phyloP scores from a whole-genome alignment of 2,888 invertebrate genomes.

The Callyntrura guangdongensis region DNA sequence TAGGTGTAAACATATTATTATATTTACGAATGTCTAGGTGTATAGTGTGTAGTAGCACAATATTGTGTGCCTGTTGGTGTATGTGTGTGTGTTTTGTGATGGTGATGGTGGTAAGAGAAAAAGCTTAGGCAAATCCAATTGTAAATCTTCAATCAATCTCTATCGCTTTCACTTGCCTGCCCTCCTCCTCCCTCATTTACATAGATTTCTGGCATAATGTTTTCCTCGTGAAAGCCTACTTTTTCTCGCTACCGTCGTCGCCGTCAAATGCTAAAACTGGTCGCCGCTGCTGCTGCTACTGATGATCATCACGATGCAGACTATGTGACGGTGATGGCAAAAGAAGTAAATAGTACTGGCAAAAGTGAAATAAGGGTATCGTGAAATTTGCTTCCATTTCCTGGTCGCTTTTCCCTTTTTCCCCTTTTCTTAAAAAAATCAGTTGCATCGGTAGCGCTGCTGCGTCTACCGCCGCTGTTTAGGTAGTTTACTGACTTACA shows the following conservation, averaged over 20 bases:
- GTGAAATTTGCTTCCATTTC: slow-evolving; percentile 43
- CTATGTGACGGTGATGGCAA: neutral
- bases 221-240: slow-evolving; percentile 52
- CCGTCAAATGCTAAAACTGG: neutral
- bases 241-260: neutral
- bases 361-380: slow-evolving; percentile 38
- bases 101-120: slow-evolving; percentile 35
- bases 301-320: neutral
- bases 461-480: too few species aligned
- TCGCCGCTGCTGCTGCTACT: neutral
- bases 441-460: neutral
- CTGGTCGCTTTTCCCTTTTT: neutral
- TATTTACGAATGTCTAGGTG: too few species aligned
- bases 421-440: slow-evolving; percentile 30
- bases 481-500: too few species aligned
- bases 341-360: neutral
- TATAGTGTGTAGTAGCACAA: neutral
- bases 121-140: slow-evolving; percentile 78
- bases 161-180: slow-evolving; percentile 78
- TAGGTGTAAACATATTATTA: too few species aligned
- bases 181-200: slow-evolving; percentile 77
- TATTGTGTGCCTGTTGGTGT: neutral
- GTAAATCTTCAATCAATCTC: slow-evolving; percentile 80
- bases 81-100: neutral
- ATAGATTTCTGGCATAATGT: slow-evolving; percentile 73